Evolutionary conservation across 2,888 invertebrate genomes (phyloP), one percentile per base, ranked within the genome.

Genomic region (Meghimatium bilineatum): DNA sequence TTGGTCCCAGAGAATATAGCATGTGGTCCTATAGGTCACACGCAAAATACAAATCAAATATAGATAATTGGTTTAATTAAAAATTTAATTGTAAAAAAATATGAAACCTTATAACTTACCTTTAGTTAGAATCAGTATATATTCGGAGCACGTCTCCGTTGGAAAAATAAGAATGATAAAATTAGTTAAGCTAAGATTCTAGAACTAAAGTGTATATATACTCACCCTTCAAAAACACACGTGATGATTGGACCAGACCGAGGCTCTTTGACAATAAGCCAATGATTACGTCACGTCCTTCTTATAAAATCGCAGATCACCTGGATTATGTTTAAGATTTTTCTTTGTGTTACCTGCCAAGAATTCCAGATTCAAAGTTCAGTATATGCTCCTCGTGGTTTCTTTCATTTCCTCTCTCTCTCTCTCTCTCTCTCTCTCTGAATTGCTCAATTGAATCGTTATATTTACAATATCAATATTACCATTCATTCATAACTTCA

Each of bases 211-310:
- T 80, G 60, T 86, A 74, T 84, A 84, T 84, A 84, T 84, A 84
- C 78, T 75, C 49, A 36, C 69, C 34, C 67, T 34, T 72, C 36
- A 67, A 32, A 32, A 75, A 76, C 44, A 72, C 85, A 76, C 78
- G 77, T 83, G 81, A 66, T 71, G 71, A 56, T 32, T 34, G 26
- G 34, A n/a, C 81, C 79, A 84, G 66, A 79, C n/a, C 80, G 86
- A 84, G 86, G 84, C 84, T 82, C 32, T n/a, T 77, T 84, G 85
- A 85, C 56, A 36, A 38, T 26, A 67, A 34, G 84, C 86, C 86
- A 86, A 69, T 10, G 5, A 32, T 83, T 76, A 85, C 85, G 85
- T 85, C 85, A 85, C 52, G n/a, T 29, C 36, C 49, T 80, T 56
- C 26, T 80, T 71, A 49, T 34, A 82, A 76, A 75, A 66, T 67